A percentile compares a stretch with the other conserved stretches of the same genome.
Evolutionary conservation across 1,140 invertebrate species (phyloP).

Genomic region (Antheraea mylitta): DNA sequence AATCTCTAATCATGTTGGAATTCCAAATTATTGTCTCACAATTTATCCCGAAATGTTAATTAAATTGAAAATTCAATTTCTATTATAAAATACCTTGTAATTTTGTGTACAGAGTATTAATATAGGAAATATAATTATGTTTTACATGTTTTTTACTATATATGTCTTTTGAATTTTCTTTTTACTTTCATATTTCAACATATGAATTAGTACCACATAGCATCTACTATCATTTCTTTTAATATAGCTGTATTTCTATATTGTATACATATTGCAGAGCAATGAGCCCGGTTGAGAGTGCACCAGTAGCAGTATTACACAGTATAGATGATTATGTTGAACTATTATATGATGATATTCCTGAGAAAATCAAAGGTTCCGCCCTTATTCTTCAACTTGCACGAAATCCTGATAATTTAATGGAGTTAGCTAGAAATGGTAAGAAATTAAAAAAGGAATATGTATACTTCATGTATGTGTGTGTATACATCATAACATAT

Average conservation of each 20-base stretch:
- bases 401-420: slow-evolving; percentile 95
- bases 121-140: too few relatives aligned
- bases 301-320: slow-evolving; percentile 83
- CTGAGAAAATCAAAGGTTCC: slow-evolving; percentile 96
- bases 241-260: neutral
- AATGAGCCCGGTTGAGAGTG: slow-evolving; percentile 74
- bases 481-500: too few relatives aligned
- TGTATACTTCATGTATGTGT: neutral
- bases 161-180: too few relatives aligned
- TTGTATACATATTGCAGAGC: neutral
- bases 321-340: slow-evolving; percentile 97
- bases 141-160: too few relatives aligned
- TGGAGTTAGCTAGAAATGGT: slow-evolving; percentile 96
- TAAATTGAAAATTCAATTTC: too few relatives aligned
- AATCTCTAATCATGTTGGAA: too few relatives aligned
- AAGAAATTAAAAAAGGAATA: slow-evolving; percentile 19
- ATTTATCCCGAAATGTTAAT: too few relatives aligned
- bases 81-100: too few relatives aligned
- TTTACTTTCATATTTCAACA: too few relatives aligned
- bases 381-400: slow-evolving; percentile 94
- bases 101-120: too few relatives aligned
- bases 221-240: neutral
- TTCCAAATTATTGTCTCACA: too few relatives aligned
- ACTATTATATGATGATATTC: slow-evolving; percentile 96
- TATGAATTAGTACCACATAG: too few relatives aligned